Percentiles rank a stretch among this genome's conserved stretches.
phyloP scores from a whole-genome alignment of 2,888 invertebrate genomes.

The Biston betularia region DNA sequence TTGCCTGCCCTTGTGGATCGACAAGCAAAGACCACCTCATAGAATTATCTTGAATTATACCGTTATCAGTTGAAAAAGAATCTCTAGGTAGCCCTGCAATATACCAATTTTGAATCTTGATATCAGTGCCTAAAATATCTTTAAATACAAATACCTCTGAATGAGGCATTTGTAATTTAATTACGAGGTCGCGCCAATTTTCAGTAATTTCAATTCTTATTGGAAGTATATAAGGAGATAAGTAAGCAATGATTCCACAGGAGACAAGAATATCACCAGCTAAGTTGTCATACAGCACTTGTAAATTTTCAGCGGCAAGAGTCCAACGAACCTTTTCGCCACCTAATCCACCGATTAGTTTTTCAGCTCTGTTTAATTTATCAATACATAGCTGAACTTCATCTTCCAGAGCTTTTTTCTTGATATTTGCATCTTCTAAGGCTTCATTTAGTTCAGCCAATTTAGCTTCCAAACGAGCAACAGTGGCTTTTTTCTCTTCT shows the following conservation, averaged over 20 bases:
- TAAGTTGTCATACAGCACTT: conserved; percentile 91
- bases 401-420: conserved; percentile 89
- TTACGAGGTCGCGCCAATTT: conserved; percentile 91
- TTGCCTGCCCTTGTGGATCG: conserved; percentile 95
- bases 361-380: conserved; percentile 94
- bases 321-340: conserved; percentile 96
- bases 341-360: conserved; percentile 94
- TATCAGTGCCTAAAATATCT: conserved; percentile 92
- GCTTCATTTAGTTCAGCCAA: conserved; percentile 90
- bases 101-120: conserved; percentile 95
- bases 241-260: conserved; percentile 95
- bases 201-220: conserved; percentile 86
- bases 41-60: conserved; percentile 92
- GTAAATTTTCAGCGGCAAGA: conserved; percentile 90
- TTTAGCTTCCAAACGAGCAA: conserved; percentile 91
- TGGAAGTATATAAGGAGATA: conserved; percentile 93
- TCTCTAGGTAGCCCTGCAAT: conserved; percentile 93
- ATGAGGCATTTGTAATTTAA: conserved; percentile 90
- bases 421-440: conserved; percentile 88
- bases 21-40: conserved; percentile 92
- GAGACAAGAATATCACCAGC: conserved; percentile 96
- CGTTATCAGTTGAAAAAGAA: conserved; percentile 94
- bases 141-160: conserved; percentile 91
- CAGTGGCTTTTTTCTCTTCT: conserved; percentile 92
- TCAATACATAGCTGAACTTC: conserved; percentile 93